Base-by-base conservation (phyloP, 2,797 vertebrate species). In the Myotis myotis region DNA sequence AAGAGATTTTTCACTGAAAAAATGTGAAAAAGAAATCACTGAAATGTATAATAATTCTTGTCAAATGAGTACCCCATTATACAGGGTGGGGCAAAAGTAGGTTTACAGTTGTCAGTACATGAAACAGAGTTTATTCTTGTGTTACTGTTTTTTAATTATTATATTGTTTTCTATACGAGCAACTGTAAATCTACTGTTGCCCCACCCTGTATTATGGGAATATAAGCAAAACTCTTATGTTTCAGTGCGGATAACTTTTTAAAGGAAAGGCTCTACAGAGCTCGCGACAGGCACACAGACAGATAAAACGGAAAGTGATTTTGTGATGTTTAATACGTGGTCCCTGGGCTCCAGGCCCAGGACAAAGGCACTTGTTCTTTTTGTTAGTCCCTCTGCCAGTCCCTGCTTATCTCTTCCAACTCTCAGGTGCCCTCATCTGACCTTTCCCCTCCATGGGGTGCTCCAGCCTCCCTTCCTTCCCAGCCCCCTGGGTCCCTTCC, bases 21-120 rank as follows among this genome's bases (percentile, higher is more conserved):
- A 33, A 51, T 0, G 1, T 9, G 7, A 10, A 47, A 89, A 64
- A 70, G 11, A 57, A 55, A 23, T 16, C 23, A 79, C 41, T 36
- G 36, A 75, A 87, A 88, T 85, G n/a, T 87, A 28, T 71, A 68
- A 13, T 75, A 72, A 74, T 87, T 92, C 36, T 90, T 76, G 44
- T 44, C 30, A 75, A 84, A 76, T 17, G 30, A 60, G 53, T 55
- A 9, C 33, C 71, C 44, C 17, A 1, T 76, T 53, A 25, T 8
- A 70, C 20, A 70, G 36, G 36, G 68, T 38, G 10, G 33, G 36
- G 33, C 33, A 70, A 23, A 70, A 12, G 36, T 70, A 38, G 36
- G 20, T 70, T 38, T 38, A 70, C 20, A 70, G 2, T 23, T 70
- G 33, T 38, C 9, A 70, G 33, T 22, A 38, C 33, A 70, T 12